Percentiles rank a stretch among this genome's conserved stretches.
These are phyloP conservation scores for Pseudopipra pipra DNA, from an alignment of 2,113 vertebrate species.

Conservation along the genomic window DNA sequence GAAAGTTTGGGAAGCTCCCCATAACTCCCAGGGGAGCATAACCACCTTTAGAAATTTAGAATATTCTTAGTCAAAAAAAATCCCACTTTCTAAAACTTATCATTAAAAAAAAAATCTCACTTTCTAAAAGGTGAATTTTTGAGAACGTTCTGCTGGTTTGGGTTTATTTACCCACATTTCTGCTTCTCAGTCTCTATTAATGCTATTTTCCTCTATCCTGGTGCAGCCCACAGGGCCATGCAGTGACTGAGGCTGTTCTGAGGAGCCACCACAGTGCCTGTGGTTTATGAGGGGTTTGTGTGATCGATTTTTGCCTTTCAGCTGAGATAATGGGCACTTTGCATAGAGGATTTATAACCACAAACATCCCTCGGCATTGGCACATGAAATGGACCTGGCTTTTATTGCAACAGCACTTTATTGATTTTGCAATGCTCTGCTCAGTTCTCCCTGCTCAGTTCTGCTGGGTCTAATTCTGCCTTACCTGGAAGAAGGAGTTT, in stretches of 20 bases:
- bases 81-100: accelerated
- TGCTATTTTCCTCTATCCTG: accelerated
- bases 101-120: accelerated
- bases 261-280: background rate
- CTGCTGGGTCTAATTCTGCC: background rate
- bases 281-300: background rate
- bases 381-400: background rate
- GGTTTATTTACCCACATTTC: accelerated
- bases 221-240: accelerated
- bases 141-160: accelerated
- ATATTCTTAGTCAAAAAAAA: background rate
- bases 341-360: background rate
- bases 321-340: background rate
- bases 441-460: background rate
- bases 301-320: background rate
- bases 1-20: background rate
- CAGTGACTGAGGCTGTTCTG: background rate
- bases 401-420: background rate
- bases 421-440: background rate
- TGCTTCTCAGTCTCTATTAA: background rate
- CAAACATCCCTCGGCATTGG: background rate
- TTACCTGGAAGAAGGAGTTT: background rate
- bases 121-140: too few relatives aligned
- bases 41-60: accelerated
- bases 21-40: too few relatives aligned